These are phyloP conservation scores for Cheilosia impressa DNA, from an alignment of 2,888 invertebrate genomes.

Conservation along the genomic window DNA sequence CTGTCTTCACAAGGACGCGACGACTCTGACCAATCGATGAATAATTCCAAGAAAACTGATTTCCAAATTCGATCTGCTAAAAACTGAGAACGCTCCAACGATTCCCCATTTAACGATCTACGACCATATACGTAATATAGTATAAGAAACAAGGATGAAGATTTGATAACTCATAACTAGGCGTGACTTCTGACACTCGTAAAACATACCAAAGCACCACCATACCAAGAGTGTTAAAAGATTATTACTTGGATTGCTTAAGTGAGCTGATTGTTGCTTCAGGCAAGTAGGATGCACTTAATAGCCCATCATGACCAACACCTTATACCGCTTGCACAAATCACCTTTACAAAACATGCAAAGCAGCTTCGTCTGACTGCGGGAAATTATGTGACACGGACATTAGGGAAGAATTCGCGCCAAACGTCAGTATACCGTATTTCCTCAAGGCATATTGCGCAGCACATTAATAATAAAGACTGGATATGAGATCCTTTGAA, in stretches of 20 bases:
- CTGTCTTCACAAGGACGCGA: background rate
- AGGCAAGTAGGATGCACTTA: slow-evolving; percentile 27
- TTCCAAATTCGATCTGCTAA: slow-evolving; percentile 48
- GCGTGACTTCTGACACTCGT: slow-evolving; percentile 80
- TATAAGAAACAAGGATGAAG: slow-evolving; percentile 76
- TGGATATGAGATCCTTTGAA: slow-evolving; percentile 40
- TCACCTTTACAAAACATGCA: slow-evolving; percentile 21
- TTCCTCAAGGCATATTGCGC: slow-evolving; percentile 68
- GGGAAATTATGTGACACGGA: slow-evolving; percentile 67
- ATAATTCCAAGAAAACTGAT: slow-evolving; percentile 66
- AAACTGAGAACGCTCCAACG: background rate
- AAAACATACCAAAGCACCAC: slow-evolving; percentile 75
- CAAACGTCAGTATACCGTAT: slow-evolving; percentile 10
- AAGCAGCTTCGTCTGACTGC: slow-evolving; percentile 26
- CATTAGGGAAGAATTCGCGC: slow-evolving; percentile 44
- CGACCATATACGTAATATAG: background rate
- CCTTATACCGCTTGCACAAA: slow-evolving; percentile 36
- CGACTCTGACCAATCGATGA: slow-evolving; percentile 30
- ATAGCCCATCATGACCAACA: slow-evolving; percentile 43
- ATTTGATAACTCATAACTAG: slow-evolving; percentile 82
- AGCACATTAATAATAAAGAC: slow-evolving; percentile 56
- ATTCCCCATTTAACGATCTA: background rate
- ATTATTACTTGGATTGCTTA: slow-evolving; percentile 36
- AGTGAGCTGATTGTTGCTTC: slow-evolving; percentile 44
- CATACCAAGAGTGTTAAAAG: slow-evolving; percentile 20